A percentile compares a stretch with the other conserved stretches of the same genome.
Evolutionary conservation across 2,797 vertebrate genomes (phyloP).

Genomic region (Pogonophryne albipinna): DNA sequence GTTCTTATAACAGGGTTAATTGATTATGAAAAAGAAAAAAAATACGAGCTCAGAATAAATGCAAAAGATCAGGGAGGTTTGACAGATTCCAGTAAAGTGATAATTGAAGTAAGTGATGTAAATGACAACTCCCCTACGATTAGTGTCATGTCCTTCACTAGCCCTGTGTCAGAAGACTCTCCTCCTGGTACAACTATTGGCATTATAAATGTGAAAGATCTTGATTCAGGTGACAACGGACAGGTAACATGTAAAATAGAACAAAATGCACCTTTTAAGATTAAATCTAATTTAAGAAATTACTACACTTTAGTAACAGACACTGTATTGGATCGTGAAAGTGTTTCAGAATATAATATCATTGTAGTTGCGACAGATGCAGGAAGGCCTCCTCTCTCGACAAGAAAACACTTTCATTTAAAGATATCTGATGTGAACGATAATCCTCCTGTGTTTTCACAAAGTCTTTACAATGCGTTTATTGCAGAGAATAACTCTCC

Average conservation of each 20-base stretch:
- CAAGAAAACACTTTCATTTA: conserved; percentile 39
- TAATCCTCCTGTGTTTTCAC: conserved; percentile 63
- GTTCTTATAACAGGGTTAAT: conserved; percentile 38
- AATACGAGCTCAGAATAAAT: conserved; percentile 56
- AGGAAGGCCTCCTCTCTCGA: conserved; percentile 62
- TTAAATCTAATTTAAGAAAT: conserved; percentile 54
- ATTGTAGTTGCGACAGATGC: conserved; percentile 61
- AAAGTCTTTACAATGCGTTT: conserved; percentile 44
- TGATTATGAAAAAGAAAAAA: conserved; percentile 69
- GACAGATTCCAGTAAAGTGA: conserved; percentile 59
- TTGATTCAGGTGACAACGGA: conserved; percentile 68
- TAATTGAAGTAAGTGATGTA: conserved; percentile 64
- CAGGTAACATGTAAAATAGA: conserved; percentile 48
- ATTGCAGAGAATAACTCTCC: conserved; percentile 67
- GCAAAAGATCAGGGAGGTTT: conserved; percentile 71
- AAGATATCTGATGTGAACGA: conserved; percentile 75
- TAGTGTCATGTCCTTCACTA: conserved; percentile 69
- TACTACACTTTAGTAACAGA: conserved; percentile 70
- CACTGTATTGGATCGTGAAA: conserved; percentile 64
- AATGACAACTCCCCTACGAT: conserved; percentile 68
- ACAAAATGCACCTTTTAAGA: conserved; percentile 63
- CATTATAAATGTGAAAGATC: conserved; percentile 70
- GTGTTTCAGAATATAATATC: conserved; percentile 63
- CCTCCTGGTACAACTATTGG: conserved; percentile 67
- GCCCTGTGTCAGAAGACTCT: conserved; percentile 65